These are phyloP conservation scores for Ctenosaura bakeri DNA, from an alignment of 2,797 vertebrate species.

Conservation along the genomic window DNA sequence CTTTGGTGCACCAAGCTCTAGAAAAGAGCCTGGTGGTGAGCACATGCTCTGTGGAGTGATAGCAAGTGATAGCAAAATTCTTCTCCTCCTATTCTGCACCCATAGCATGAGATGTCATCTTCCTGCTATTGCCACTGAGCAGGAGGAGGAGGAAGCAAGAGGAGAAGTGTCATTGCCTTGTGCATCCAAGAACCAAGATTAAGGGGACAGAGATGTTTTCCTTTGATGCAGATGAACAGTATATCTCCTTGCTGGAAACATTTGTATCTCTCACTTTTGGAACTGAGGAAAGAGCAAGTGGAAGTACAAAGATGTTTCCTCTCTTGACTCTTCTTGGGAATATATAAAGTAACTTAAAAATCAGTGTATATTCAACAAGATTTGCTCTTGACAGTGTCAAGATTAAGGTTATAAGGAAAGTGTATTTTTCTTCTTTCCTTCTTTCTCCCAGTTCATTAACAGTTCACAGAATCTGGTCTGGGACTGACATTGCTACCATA, in stretches of 20 bases:
- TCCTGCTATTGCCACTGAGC: not conserved
- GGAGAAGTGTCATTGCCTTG: not conserved
- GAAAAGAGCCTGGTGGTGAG: not conserved
- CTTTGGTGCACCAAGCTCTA: not conserved
- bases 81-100: not conserved
- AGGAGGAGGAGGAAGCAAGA: not conserved
- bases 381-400: not conserved
- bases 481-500: not conserved
- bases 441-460: not conserved
- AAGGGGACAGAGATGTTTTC: not conserved
- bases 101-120: not conserved
- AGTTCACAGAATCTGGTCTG: not conserved
- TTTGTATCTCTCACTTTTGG: not conserved
- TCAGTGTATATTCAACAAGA: not conserved
- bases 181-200: too few species aligned
- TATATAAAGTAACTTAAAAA: not conserved
- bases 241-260: not conserved
- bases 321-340: slow-evolving; percentile 16
- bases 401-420: not conserved
- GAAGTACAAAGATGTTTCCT: not conserved
- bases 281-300: not conserved
- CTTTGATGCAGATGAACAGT: not conserved
- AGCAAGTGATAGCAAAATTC: not conserved
- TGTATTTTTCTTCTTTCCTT: too few species aligned
- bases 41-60: not conserved